Base-by-base conservation (phyloP, 2,888 invertebrate genomes). In the Lingula anatina region DNA sequence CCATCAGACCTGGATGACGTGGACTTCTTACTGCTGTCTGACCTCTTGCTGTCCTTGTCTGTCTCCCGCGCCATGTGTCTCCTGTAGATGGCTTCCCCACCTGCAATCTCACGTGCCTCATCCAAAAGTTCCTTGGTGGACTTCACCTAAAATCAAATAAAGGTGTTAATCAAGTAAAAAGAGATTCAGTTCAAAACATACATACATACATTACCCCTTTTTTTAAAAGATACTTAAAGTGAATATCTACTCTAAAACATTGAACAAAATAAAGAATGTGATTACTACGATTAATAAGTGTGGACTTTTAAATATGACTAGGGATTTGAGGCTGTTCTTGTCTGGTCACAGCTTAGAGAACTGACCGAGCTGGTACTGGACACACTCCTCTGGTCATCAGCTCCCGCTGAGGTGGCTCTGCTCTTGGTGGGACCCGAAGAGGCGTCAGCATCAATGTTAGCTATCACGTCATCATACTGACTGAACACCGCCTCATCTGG, bases 41-140 rank as follows among this genome's bases (percentile, higher is more conserved):
- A 7, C 25, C 3, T 43, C 36, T 40, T 25, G 25, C 2, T 28
- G 23, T 40, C 7, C 25, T 12, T 46, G 20, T 21, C 18, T 38
- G 5, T 27, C 24, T 15, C 7, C 43, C 20, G 7, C 27, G 9
- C 5, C 27, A 24, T 25, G 7, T 15, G 43, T 15, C 24, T 23
- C 24, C 7, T 15, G 12, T n/a, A n/a, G n/a, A n/a, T n/a, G n/a
- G 63, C 47, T 5, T 56, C 62, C 20, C 65, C 55, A 15, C 56
- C 52, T 5, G 65, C 59, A 38, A 73, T 67, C 47, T 55, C 60
- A 56, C 62, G 68, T 2, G 74, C 74, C 50, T 74, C 74, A 23
- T 72, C 72, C 15, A 73, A 45, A 42, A 74, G 56, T 38, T 68
- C 68, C 48, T 72, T 63, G 5, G 66, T 64, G 9, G 72, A 71